These are phyloP conservation scores for Gadopsis marmoratus DNA, from an alignment of 2,797 vertebrate species.

Conservation along the genomic window DNA sequence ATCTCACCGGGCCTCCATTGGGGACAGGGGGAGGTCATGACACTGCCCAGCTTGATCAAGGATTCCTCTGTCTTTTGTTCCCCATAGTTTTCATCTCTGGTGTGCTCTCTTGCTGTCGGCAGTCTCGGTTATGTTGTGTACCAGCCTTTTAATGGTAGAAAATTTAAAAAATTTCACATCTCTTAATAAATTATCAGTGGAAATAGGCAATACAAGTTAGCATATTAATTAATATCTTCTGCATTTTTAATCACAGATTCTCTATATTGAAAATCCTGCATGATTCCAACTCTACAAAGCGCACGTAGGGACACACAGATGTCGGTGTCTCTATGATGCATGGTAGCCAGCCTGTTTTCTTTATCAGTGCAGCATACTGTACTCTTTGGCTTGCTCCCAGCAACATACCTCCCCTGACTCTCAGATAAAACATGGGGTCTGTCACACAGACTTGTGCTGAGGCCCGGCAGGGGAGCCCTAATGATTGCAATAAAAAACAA, in stretches of 20 bases:
- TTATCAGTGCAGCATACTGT: slow-evolving; percentile 74
- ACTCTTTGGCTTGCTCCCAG: slow-evolving; percentile 71
- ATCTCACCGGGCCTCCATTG: slow-evolving; percentile 41
- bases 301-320: slow-evolving; percentile 60
- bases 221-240: slow-evolving; percentile 53
- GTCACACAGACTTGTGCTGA: slow-evolving; percentile 76
- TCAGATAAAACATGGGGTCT: slow-evolving; percentile 83
- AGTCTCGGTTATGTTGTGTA: slow-evolving; percentile 23
- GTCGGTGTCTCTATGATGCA: slow-evolving; percentile 68
- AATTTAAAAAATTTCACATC: slow-evolving; percentile 38
- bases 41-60: slow-evolving; percentile 59
- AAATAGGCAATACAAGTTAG: slow-evolving; percentile 49
- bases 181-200: slow-evolving; percentile 43
- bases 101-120: slow-evolving; percentile 32
- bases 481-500: slow-evolving; percentile 85
- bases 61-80: slow-evolving; percentile 58
- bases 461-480: slow-evolving; percentile 80
- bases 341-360: slow-evolving; percentile 66
- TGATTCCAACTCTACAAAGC: slow-evolving; percentile 36
- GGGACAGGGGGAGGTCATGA: slow-evolving; percentile 52
- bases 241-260: slow-evolving; percentile 61
- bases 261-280: slow-evolving; percentile 32
- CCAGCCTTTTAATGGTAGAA: slow-evolving; percentile 39
- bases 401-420: slow-evolving; percentile 79
- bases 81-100: slow-evolving; percentile 34